phyloP scores from a whole-genome alignment of 1,140 invertebrate genomes.

The Mercenaria mercenaria region DNA sequence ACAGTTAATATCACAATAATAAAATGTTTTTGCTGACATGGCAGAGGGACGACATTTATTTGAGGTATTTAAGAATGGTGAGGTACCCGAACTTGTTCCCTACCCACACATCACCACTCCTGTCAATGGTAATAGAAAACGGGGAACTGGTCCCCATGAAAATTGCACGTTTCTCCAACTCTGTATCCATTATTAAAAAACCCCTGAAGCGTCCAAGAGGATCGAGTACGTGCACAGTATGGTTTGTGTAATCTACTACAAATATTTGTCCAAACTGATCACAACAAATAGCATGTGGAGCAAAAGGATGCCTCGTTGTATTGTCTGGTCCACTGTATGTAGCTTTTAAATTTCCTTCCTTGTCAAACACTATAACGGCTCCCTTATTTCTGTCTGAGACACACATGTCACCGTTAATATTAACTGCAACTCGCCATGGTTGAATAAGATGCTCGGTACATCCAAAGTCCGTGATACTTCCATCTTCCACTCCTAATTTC shows the following conservation, averaged over 20 bases:
- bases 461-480: not conserved
- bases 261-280: constrained; percentile 63
- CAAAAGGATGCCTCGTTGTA: constrained; percentile 45
- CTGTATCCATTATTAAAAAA: constrained; percentile 64
- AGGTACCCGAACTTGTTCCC: constrained; percentile 65
- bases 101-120: constrained; percentile 56
- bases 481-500: not conserved
- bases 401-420: constrained; percentile 64
- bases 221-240: constrained; percentile 61
- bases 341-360: constrained; percentile 42
- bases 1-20: constrained; percentile 3
- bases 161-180: constrained; percentile 58
- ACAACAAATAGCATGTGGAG: constrained; percentile 57
- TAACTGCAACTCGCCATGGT: constrained; percentile 59
- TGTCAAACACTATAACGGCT: constrained; percentile 43
- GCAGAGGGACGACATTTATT: not conserved
- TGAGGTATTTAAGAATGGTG: constrained; percentile 60
- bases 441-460: constrained; percentile 43
- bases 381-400: constrained; percentile 66
- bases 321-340: constrained; percentile 34
- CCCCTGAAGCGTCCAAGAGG: constrained; percentile 59
- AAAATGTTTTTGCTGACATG: not conserved
- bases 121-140: constrained; percentile 62
- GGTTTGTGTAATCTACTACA: constrained; percentile 58
- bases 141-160: constrained; percentile 66